Base-by-base conservation (phyloP, 2,888 invertebrate genomes). In the Rapana venosa region DNA sequence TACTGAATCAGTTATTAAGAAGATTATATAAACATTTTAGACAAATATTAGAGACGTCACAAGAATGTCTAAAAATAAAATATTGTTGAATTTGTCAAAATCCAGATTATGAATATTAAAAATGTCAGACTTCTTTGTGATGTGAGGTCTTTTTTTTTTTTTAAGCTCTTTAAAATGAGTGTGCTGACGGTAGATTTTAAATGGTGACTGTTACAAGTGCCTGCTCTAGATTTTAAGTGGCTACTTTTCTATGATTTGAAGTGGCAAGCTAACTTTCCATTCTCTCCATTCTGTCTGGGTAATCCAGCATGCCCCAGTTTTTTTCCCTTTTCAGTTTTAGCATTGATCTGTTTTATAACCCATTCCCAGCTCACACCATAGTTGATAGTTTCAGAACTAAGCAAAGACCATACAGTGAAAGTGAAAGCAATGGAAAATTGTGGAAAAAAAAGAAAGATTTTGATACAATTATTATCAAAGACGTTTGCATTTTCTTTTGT, bases 331-430 rank as follows among this genome's bases (percentile, higher is more conserved):
- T 85, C 26, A 36, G 26, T 36, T 77, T 83, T 47, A 47, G 47
- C 85, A n/a, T 47, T 58, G 4, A n/a, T 86, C 13, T 22, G 17
- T 58, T 85, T 58, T 30, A n/a, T 66, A 17, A 32, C 30, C 35
- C 35, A n/a, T 58, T 20, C 35, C 61, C n/a, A 30, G 20, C 66
- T 66, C 35, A 35, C 58, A 58, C 58, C 35, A 35, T 86, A 26
- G 66, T 22, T 32, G 66, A 2, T 32, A n/a, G 32, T 58, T 86
- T 66, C 86, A 86, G 86, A 86, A 86, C 86, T 86, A 86, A 86
- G 86, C 61, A n/a, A 86, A 86, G 66, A 66, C 86, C 86, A 58
- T 47, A 32, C 17, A 79, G 1, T 17, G 17, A 79, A n/a, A 74
- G 8, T 74, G n/a, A 74, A 13, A n/a, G 30, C 61, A 61, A 13